These are phyloP conservation scores for Platysteira castanea DNA, from an alignment of 2,113 vertebrate genomes.

Conservation along the genomic window DNA sequence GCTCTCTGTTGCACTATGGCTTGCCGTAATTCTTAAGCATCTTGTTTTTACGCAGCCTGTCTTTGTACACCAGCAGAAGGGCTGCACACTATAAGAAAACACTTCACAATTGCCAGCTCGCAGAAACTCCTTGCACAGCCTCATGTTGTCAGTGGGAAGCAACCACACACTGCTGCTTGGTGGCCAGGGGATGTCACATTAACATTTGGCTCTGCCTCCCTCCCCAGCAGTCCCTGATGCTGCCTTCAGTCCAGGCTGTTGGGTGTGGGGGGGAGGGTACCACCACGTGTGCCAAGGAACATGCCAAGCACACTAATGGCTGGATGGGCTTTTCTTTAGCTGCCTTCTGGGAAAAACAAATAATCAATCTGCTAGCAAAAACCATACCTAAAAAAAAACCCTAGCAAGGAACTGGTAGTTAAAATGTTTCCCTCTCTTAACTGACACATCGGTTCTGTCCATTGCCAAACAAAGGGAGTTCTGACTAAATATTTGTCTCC, in stretches of 20 bases:
- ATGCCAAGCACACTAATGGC: not conserved
- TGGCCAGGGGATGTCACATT: not conserved
- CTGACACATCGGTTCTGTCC: not conserved
- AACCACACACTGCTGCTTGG: not conserved
- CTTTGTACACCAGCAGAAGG: not conserved
- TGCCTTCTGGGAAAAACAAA: not conserved
- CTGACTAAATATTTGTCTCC: conserved; percentile 26
- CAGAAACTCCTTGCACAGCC: not conserved
- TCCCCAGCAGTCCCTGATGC: not conserved
- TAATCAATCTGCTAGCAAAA: not conserved
- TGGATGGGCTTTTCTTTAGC: not conserved
- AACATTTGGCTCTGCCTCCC: not conserved
- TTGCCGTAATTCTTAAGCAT: not conserved
- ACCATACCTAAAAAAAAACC: fast-evolving
- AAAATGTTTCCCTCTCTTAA: not conserved
- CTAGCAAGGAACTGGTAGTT: not conserved
- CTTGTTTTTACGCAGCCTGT: not conserved
- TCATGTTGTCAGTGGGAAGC: not conserved
- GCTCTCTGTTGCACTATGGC: not conserved
- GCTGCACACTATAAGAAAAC: not conserved
- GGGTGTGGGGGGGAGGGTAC: too few relatives aligned
- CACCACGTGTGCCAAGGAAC: not conserved
- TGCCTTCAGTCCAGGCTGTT: not conserved
- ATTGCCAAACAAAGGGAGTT: not conserved
- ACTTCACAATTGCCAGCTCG: not conserved